Evolutionary conservation across 2,113 vertebrate species (phyloP).

Genomic region (Rhinichthys klamathensis): DNA sequence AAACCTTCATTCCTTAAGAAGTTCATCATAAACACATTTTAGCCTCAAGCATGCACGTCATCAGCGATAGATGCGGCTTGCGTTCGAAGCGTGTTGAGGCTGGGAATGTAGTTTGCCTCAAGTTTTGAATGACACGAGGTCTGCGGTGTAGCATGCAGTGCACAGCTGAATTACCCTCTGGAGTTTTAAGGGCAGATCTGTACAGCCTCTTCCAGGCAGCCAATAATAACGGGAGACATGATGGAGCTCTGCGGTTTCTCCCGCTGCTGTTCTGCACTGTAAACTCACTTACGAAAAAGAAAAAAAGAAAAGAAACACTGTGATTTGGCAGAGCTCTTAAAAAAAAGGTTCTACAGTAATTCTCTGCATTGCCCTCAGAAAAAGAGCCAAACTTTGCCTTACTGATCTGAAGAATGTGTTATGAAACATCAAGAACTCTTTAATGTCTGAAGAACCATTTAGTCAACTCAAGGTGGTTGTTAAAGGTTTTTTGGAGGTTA

Average conservation of each 20-base stretch:
- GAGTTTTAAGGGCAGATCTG: constrained; percentile 40
- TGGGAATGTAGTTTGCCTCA: not conserved
- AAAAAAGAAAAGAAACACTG: not conserved
- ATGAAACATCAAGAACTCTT: not conserved
- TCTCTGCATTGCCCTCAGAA: not conserved
- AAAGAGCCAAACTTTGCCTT: too few species aligned
- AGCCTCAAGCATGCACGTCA: constrained; percentile 21
- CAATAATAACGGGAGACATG: constrained; percentile 42
- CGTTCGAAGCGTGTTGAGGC: constrained; percentile 30
- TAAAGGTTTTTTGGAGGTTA: too few species aligned
- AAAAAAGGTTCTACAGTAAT: not conserved
- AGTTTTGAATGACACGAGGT: constrained; percentile 23
- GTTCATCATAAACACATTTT: constrained; percentile 58
- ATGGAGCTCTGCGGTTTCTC: constrained; percentile 16
- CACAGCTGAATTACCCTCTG: constrained; percentile 38
- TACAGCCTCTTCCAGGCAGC: constrained; percentile 35
- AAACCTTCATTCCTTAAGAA: not conserved
- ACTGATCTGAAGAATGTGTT: not conserved
- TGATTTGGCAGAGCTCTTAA: not conserved
- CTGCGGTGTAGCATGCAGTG: not conserved
- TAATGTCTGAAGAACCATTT: not conserved
- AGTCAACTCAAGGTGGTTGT: not conserved
- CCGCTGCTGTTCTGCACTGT: constrained; percentile 20
- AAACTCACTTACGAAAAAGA: not conserved
- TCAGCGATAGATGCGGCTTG: not conserved